Conservation (phyloP, 2,113 vertebrate genomes). For the Oryzias javanicus region DNA sequence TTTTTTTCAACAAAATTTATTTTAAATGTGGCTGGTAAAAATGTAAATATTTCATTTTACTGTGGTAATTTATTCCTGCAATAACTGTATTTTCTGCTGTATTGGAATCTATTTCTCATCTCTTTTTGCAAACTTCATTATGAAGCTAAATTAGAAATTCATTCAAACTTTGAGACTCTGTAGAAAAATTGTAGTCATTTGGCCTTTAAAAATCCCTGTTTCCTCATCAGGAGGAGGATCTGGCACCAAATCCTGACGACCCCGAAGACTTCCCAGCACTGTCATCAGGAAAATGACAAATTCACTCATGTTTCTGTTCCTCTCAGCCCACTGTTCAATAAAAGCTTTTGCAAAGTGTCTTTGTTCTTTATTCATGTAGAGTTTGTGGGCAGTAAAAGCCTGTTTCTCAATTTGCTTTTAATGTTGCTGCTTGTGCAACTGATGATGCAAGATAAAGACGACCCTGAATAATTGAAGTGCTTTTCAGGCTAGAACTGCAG, state of each 20-base stretch:
- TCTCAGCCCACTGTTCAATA: constrained; percentile 51
- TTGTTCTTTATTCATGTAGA: background rate
- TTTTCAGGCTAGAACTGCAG: too few relatives aligned
- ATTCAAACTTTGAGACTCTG: too few relatives aligned
- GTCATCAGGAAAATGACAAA: constrained; percentile 55
- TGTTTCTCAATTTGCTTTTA: background rate
- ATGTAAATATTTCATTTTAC: too few relatives aligned
- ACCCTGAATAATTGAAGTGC: too few relatives aligned
- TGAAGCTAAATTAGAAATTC: too few relatives aligned
- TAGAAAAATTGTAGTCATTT: background rate
- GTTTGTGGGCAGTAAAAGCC: background rate
- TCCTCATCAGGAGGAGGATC: constrained; percentile 30
- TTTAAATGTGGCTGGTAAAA: too few relatives aligned
- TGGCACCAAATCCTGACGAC: constrained; percentile 90
- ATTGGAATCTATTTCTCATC: too few relatives aligned
- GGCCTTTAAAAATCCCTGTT: accelerated
- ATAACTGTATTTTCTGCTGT: too few relatives aligned
- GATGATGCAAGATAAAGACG: too few relatives aligned
- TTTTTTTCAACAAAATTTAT: too few relatives aligned
- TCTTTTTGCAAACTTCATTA: too few relatives aligned
- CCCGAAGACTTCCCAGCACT: constrained; percentile 94
- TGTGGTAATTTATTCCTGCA: too few relatives aligned
- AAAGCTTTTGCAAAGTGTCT: constrained; percentile 54
- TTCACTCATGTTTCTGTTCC: constrained; percentile 30
- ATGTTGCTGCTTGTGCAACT: background rate